Conservation (phyloP, 2,797 vertebrate genomes). For the Babyrousa celebensis region DNA sequence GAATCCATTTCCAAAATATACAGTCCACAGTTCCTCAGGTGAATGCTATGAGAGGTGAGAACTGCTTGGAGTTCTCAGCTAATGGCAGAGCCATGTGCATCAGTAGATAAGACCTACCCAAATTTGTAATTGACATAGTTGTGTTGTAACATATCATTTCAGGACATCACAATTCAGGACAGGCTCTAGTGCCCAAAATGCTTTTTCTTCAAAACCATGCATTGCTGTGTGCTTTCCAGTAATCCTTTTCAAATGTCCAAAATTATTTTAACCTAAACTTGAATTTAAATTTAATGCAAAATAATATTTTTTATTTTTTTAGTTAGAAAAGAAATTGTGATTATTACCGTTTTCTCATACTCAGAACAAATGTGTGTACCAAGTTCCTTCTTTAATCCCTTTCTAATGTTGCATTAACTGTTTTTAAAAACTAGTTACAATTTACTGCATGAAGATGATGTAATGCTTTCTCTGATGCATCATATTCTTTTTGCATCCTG, state of each 20-base stretch:
- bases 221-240: constrained; percentile 22
- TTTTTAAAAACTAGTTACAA: constrained; percentile 30
- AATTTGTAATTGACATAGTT: neutral
- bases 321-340: constrained; percentile 70
- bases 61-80: neutral
- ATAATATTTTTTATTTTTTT: constrained; percentile 71
- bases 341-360: constrained; percentile 67
- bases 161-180: neutral
- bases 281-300: constrained; percentile 69
- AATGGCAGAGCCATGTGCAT: neutral
- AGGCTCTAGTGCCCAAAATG: neutral
- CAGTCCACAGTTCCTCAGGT: constrained; percentile 13
- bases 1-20: constrained; percentile 38
- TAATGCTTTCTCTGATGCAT: constrained; percentile 73
- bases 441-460: constrained; percentile 75
- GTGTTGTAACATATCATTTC: neutral
- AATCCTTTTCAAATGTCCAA: constrained; percentile 67
- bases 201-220: neutral
- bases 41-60: neutral
- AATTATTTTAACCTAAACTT: constrained; percentile 32
- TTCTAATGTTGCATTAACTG: constrained; percentile 80
- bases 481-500: constrained; percentile 74
- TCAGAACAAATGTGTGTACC: constrained; percentile 83
- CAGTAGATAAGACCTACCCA: neutral
- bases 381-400: constrained; percentile 82